These are phyloP conservation scores for Monopterus albus DNA, from an alignment of 2,113 vertebrate species.

Conservation along the genomic window DNA sequence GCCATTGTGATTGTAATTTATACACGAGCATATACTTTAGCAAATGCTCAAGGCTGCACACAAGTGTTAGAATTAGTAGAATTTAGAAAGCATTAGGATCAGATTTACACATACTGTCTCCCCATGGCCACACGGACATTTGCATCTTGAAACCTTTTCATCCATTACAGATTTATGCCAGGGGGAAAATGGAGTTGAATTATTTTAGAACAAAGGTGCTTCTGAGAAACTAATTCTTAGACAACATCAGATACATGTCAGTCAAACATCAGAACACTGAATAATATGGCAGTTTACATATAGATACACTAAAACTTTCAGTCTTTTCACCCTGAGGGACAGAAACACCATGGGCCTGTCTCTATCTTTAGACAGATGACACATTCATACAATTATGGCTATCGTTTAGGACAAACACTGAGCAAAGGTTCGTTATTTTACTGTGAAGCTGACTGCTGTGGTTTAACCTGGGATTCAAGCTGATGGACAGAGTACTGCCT, in stretches of 20 bases:
- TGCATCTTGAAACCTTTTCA: neutral
- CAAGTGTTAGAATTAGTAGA: neutral
- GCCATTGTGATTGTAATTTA: neutral
- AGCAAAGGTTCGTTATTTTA: neutral
- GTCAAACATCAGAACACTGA: conserved; percentile 4
- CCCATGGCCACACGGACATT: too few species aligned
- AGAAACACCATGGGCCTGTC: neutral
- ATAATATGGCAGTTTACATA: conserved; percentile 1
- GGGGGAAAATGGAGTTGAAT: neutral
- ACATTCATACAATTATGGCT: conserved; percentile 6
- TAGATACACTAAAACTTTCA: neutral
- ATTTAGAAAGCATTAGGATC: neutral
- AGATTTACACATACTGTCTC: too few species aligned
- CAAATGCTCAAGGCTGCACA: neutral
- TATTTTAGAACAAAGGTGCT: neutral
- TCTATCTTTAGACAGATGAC: neutral
- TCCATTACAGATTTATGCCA: neutral
- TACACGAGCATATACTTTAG: neutral
- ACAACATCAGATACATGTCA: conserved; percentile 10
- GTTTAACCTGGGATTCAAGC: too few species aligned
- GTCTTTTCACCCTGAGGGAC: neutral
- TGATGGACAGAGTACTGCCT: too few species aligned
- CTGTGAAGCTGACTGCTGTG: too few species aligned
- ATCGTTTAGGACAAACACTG: neutral
- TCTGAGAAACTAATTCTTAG: neutral